Conservation (phyloP, 2,888 invertebrate species). For the Zhuqinia jingwanae region DNA sequence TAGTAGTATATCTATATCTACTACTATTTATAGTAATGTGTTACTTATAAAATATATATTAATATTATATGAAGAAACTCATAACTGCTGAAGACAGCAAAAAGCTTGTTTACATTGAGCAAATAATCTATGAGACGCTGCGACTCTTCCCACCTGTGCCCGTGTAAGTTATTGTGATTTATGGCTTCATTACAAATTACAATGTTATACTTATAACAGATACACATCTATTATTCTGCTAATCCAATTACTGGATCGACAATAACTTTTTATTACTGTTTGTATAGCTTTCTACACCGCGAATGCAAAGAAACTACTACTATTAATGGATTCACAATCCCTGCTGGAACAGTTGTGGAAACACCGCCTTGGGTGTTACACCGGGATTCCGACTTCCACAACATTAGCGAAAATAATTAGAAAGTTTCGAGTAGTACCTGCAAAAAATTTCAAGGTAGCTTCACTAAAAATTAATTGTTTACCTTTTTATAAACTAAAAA, state of each 20-base stretch:
- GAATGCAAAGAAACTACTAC: conserved; percentile 78
- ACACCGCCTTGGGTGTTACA: conserved; percentile 78
- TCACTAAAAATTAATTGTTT: not conserved
- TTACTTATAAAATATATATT: too few relatives aligned
- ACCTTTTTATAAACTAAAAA: not conserved
- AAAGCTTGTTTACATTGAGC: conserved; percentile 76
- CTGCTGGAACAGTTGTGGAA: conserved; percentile 77
- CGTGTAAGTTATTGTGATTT: conserved; percentile 69
- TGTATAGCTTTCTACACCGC: conserved; percentile 77
- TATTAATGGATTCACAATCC: conserved; percentile 77
- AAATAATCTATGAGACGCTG: conserved; percentile 78
- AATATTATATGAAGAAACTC: conserved; percentile 66
- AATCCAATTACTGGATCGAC: too few relatives aligned
- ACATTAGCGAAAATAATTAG: conserved; percentile 77
- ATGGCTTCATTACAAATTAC: not conserved
- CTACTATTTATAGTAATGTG: too few relatives aligned
- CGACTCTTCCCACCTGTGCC: conserved; percentile 78
- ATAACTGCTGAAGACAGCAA: conserved; percentile 77
- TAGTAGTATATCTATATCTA: too few relatives aligned
- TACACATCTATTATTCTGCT: too few relatives aligned
- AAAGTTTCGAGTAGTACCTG: conserved; percentile 72
- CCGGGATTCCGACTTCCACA: conserved; percentile 77
- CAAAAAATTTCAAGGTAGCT: conserved; percentile 74
- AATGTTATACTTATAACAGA: too few relatives aligned
- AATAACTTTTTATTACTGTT: conserved; percentile 7